These are phyloP conservation scores for Spatulosminthurus flaviceps DNA, from an alignment of 2,888 invertebrate genomes.

Conservation along the genomic window DNA sequence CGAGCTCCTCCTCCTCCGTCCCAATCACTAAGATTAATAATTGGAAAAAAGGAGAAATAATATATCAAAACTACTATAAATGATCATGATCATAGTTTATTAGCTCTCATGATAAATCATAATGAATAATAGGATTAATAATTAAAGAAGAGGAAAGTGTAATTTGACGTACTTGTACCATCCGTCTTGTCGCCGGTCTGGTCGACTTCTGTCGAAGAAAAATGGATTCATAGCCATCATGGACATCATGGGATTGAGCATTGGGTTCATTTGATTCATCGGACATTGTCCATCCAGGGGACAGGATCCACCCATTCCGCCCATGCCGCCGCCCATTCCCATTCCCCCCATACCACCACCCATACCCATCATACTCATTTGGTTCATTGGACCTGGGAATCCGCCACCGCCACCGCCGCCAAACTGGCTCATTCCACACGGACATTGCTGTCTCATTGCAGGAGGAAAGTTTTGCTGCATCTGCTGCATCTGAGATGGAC, in stretches of 20 bases:
- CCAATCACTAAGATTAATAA: not conserved
- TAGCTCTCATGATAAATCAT: too few relatives aligned
- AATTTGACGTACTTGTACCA: conserved; percentile 3
- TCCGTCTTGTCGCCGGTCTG: not conserved
- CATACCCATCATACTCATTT: not conserved
- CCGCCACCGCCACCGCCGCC: not conserved
- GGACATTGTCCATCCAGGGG: not conserved
- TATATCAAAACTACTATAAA: not conserved
- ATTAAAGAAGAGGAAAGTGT: too few relatives aligned
- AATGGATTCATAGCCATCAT: not conserved
- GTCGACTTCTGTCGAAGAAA: not conserved
- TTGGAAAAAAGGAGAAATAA: too few relatives aligned
- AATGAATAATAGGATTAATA: too few relatives aligned
- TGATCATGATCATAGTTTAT: too few relatives aligned
- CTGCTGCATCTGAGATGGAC: not conserved
- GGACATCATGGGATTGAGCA: not conserved
- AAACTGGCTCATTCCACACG: not conserved
- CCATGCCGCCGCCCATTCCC: too few relatives aligned
- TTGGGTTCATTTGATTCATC: not conserved
- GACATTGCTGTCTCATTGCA: not conserved
- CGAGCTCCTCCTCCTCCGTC: not conserved
- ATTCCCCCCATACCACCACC: not conserved
- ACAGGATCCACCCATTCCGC: too few relatives aligned
- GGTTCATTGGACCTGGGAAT: too few relatives aligned
- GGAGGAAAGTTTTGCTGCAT: not conserved